Base-by-base conservation (phyloP, 2,888 invertebrate genomes). In the Ligdia adustata region DNA sequence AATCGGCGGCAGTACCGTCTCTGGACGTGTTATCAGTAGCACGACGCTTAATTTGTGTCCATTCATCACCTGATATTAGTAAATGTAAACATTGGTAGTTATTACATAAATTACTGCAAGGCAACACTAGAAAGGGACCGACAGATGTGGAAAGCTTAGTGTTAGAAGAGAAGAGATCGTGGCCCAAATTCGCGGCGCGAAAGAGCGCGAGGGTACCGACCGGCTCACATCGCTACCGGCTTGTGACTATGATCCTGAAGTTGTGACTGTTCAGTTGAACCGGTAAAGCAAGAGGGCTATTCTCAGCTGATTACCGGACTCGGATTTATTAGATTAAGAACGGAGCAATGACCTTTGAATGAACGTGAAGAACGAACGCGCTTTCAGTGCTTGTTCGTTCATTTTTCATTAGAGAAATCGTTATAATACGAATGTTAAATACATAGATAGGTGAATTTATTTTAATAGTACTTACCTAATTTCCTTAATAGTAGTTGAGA, bases 211-310 rank as follows among this genome's bases (percentile, higher is more conserved):
- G 75, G 73, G 66, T 69, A 66, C 77, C 88, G 88, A 79, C 85
- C 86, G 83, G 68, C 81, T 86, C 83, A 85, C 89, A 88, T 89
- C 89, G 88, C 89, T 82, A 88, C 87, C 85, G 84, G 82, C 69
- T 82, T 82, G 80, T 84, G 79, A 89, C 87, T 85, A 72, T 66
- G 64, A 79, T 58, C 53, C 55, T 58, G 51, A 53, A 51, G 48
- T 80, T 75, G 67, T 69, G 72, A 68, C 72, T 75, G 72, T 70
- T 76, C 71, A 76, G 73, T 75, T 73, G 69, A 74, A 72, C 60
- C 79, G 72, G 64, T 69, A 64, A 67, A 67, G 65, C 69, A 69
- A 34, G 57, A 53, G 76, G 76, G 73, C 54, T 57, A 75, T 75
- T 75, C 76, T 71, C 62, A 62, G 61, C 15, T 41, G 34, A 31